phyloP scores from a whole-genome alignment of 2,797 vertebrate species.

The Characodon lateralis region DNA sequence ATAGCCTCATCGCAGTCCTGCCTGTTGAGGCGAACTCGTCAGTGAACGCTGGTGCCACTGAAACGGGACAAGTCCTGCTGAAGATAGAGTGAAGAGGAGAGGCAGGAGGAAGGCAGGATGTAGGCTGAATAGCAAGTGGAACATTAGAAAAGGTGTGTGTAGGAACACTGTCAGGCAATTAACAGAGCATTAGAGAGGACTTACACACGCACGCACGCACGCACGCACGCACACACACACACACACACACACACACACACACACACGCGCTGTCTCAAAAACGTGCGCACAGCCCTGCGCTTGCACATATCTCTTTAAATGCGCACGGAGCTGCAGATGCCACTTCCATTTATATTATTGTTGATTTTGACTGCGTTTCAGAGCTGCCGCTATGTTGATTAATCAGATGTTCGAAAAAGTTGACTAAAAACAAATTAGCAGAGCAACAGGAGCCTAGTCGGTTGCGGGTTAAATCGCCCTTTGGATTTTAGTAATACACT shows the following conservation, averaged over 20 bases:
- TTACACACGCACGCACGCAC: conserved; percentile 43
- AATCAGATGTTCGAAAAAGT: background rate
- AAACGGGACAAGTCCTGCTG: conserved; percentile 66
- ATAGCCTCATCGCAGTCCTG: conserved; percentile 82
- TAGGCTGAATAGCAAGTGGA: conserved; percentile 95
- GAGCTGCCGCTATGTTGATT: background rate
- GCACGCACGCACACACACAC: conserved; percentile 34
- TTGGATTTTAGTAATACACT: background rate
- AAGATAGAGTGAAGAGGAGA: conserved; percentile 41
- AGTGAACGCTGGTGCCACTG: conserved; percentile 86
- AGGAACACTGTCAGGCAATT: conserved; percentile 96
- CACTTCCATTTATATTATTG: background rate
- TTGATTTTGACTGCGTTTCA: background rate
- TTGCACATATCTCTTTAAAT: conserved; percentile 1
- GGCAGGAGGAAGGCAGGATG: conserved; percentile 81
- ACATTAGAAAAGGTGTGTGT: conserved; percentile 97
- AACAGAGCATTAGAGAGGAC: conserved; percentile 84
- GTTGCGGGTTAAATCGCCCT: no score
- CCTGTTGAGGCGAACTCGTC: conserved; percentile 76
- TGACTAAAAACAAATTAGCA: background rate
- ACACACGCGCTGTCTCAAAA: conserved; percentile 12
- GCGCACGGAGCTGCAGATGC: background rate
- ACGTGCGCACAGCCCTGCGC: background rate
- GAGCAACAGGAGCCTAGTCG: no score
- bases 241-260: conserved; percentile 39